Evolutionary conservation across 2,888 invertebrate species (phyloP), one percentile per base, ranked within the genome.

Genomic region (Hoplodrina blanda): DNA sequence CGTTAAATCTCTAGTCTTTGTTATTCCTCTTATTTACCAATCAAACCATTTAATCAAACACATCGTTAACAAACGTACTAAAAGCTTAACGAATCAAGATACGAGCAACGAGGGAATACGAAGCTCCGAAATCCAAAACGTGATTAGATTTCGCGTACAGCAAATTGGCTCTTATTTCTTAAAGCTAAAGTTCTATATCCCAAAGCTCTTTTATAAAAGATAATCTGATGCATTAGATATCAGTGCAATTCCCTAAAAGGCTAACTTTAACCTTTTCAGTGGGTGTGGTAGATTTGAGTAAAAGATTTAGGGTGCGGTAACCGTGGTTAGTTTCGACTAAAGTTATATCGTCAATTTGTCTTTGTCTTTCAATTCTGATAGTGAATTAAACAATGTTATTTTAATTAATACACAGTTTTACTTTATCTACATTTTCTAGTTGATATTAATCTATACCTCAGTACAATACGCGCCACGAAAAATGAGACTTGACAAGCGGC

Each of bases 251-350:
- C 70, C 62, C 63, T 70, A 84, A 81, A 81, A 62, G 73, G 78
- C 71, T 66, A 61, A 69, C 49, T 69, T 77, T 83, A 85, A 85
- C 87, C 81, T 85, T 84, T 82, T 69, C 73, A 65, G 72, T 63
- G 75, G 85, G 83, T 78, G 84, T 82, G 81, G 70, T 82, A 78
- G 82, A 82, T 75, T 76, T 55, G 52, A 41, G 53, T 65, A 63
- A 69, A 66, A 73, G 60, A 76, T 73, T 67, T 61, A 66, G 86
- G 37, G 86, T 64, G 86, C 52, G 86, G 83, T 17, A 8, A 8
- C 37, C 37, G 37, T 41, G 41, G 41, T 41, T 55, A 25, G 64
- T 63, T 73, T 52, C 61, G 41, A 30, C 54, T 67, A 52, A 59
- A 76, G 70, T 71, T 80, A 62, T 76, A 55, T 80, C 62, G 60